Evolutionary conservation across 1,140 invertebrate genomes (phyloP), one percentile per base, ranked within the genome.

Genomic region (Tyrophagus putrescentiae): DNA sequence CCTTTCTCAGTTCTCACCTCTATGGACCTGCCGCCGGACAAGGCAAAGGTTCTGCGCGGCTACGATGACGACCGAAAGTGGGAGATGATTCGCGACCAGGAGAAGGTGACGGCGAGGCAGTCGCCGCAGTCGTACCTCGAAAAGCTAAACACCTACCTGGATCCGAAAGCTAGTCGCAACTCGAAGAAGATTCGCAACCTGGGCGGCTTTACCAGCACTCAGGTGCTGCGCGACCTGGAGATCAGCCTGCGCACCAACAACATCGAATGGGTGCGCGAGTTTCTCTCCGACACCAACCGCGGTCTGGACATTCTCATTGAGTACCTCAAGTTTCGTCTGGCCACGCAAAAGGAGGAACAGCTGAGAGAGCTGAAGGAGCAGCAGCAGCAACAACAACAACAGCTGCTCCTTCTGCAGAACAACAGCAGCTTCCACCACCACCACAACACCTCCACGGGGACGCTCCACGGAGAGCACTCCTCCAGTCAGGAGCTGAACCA

Each of bases 11-110:
- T 76, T 9, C 76, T 94, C 88, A 87, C 87, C 45, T 91, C 87
- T 27, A 98, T 98, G 94, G 95, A 99, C 75, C 77, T 99, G 64
- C 95, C 95, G 13, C 91, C 94, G 18, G 95, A 98, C 73, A 98
- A 98, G 75, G 90, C 92, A 61, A 97, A 97, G 75, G 78, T 97
- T 7, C 76, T 99, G 45, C 89, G 90, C 68, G 87, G 90, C 70
- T 98, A 98, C 71, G 90, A 97, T 75, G 84, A 90, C 70, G 88
- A 95, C 70, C 97, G 95, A 71, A 98, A 99, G 76, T 98, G 94
- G 93, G 94, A 98, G 72, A 86, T 98, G 70, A 94, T 98, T 73
- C 95, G 92, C 76, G 95, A 98, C 82, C 93, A 98, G 85, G 92
- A 96, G 80, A 84, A 86, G 77, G 91, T 98, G 58, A 88, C 90